phyloP scores from a whole-genome alignment of 1,140 invertebrate species.

The Bombus breviceps region DNA sequence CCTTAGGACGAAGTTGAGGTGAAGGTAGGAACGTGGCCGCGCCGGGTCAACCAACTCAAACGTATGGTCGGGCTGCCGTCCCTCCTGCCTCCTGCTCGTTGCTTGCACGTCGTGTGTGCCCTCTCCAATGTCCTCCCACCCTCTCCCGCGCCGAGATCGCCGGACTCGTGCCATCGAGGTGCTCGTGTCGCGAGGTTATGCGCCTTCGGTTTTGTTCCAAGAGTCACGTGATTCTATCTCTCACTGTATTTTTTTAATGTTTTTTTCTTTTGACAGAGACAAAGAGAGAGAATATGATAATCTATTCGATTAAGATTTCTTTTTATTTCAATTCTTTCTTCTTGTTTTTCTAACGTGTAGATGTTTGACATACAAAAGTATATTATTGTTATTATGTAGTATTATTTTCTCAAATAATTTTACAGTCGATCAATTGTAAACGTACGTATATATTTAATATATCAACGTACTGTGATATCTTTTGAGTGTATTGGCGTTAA shows the following conservation, averaged over 20 bases:
- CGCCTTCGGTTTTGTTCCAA: conserved; percentile 41
- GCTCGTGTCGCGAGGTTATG: conserved; percentile 59
- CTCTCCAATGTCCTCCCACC: conserved; percentile 67
- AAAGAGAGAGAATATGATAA: no score
- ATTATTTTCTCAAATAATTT: no score
- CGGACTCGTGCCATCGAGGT: conserved; percentile 66
- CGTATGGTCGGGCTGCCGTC: conserved; percentile 65
- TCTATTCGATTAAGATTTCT: background rate
- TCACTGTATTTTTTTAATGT: no score
- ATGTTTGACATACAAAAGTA: no score
- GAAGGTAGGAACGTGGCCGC: conserved; percentile 77
- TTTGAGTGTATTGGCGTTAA: no score
- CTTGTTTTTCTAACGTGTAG: background rate
- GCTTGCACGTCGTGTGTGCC: conserved; percentile 72
- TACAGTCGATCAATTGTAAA: no score
- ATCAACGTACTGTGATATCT: no score
- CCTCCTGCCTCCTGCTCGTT: conserved; percentile 64
- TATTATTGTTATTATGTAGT: no score
- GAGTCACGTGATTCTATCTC: background rate
- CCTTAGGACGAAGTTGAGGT: conserved; percentile 76
- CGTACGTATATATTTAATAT: no score
- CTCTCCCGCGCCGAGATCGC: conserved; percentile 65
- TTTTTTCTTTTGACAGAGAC: background rate
- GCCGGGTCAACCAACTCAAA: conserved; percentile 82
- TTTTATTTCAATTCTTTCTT: background rate